Evolutionary conservation across 2,113 vertebrate genomes (phyloP).

Genomic region (Epinephelus fuscoguttatus): DNA sequence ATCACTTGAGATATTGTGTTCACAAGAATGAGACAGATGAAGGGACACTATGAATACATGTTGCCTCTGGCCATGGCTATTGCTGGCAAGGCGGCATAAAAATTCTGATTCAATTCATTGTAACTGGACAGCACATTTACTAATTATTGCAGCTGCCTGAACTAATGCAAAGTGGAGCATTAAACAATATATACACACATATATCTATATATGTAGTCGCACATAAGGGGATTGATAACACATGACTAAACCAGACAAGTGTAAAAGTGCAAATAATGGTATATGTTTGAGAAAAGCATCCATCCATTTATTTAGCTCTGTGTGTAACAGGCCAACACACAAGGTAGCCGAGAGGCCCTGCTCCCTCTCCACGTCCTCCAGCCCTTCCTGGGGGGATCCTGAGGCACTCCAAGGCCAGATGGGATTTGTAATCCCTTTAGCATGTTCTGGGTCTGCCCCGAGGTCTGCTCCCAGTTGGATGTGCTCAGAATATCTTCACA

Average conservation of each 20-base stretch:
- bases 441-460: background rate
- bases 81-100: background rate
- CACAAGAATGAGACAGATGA: no score
- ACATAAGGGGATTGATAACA: no score
- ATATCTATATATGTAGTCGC: background rate
- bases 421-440: slow-evolving; percentile 21
- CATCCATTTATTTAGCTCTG: background rate
- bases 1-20: no score
- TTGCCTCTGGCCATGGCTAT: no score
- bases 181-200: background rate
- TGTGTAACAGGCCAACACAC: background rate
- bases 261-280: background rate
- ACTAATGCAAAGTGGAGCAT: background rate
- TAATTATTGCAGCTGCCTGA: background rate
- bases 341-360: background rate
- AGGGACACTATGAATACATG: no score
- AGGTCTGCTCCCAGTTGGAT: slow-evolving; percentile 1
- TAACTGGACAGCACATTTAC: background rate
- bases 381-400: slow-evolving; percentile 22
- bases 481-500: slow-evolving; percentile 31
- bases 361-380: slow-evolving; percentile 14
- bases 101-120: background rate
- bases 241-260: background rate
- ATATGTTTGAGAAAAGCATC: background rate
- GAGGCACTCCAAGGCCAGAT: background rate